A percentile compares a stretch with the other conserved stretches of the same genome.
These are phyloP conservation scores for Diplodus puntazzo DNA, from an alignment of 2,797 vertebrate genomes.

Conservation along the genomic window DNA sequence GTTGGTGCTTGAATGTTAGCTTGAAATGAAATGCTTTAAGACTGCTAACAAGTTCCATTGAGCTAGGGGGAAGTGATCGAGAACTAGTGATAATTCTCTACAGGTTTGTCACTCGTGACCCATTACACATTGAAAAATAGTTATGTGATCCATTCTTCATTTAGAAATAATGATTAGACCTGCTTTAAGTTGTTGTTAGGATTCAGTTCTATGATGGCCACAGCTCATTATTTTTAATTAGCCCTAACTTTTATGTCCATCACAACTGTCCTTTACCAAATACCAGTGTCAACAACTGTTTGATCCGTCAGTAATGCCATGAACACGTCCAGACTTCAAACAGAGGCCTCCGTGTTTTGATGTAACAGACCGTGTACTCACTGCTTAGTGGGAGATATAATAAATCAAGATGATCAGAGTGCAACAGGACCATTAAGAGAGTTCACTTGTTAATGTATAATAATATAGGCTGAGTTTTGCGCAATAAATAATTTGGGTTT, in stretches of 20 bases:
- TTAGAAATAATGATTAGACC: slow-evolving; percentile 5
- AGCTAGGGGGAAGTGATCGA: neutral
- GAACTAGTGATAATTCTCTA: neutral
- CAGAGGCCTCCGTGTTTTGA: neutral
- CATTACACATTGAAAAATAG: neutral
- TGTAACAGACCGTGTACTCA: neutral
- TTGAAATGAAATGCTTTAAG: neutral
- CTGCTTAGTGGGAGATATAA: neutral
- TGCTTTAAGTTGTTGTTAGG: neutral
- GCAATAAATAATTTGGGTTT: neutral
- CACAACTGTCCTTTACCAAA: slow-evolving; percentile 18
- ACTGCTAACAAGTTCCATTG: neutral
- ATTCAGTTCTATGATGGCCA: slow-evolving; percentile 1
- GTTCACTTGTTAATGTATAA: neutral
- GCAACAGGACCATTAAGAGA: neutral
- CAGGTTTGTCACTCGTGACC: neutral
- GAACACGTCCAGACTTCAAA: neutral
- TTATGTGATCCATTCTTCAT: neutral
- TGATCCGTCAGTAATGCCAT: slow-evolving; percentile 3
- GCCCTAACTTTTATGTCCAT: slow-evolving; percentile 13
- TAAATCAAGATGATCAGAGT: slow-evolving; percentile 8
- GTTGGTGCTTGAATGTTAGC: neutral
- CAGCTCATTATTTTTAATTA: slow-evolving; percentile 61
- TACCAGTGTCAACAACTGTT: slow-evolving; percentile 25
- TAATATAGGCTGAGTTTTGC: neutral